Evolutionary conservation across 1,140 invertebrate genomes (phyloP), one percentile per base, ranked within the genome.

Genomic region (Anastrepha ludens): DNA sequence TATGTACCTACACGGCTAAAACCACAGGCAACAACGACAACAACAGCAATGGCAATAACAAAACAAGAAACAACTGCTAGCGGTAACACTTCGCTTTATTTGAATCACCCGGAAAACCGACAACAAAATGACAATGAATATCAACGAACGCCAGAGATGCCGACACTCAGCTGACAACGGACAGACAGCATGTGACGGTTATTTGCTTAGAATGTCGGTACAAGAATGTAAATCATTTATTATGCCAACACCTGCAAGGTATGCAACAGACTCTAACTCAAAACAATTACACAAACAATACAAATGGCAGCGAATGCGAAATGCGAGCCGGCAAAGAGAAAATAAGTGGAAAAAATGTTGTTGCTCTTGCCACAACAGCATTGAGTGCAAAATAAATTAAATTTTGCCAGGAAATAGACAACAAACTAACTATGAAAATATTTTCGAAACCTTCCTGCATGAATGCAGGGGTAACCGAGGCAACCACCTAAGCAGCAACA

Each of bases 171-270:
- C 47, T 58, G 47, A 55, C 74, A 81, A 55, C n/a, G 74, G 47
- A 55, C 74, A 55, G 44, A 81, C 74, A 81, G 47, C 20, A 50
- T 81, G 47, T 81, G 74, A 81, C 74, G 74, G 74, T 29, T 81
- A 81, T 81, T 81, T 81, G 74, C 74, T 81, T 81, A 81, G 74
- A 81, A 81, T 81, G 44, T 81, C 74, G 47, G 74, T 55, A 55
- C 47, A 81, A 81, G 47, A 81, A 81, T 81, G 74, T 81, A 81
- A 81, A 81, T 81, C 74, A 81, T 81, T 81, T 81, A 81, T 81
- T 81, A 81, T 81, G 74, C 41, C 44, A 55, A 81, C 74, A 81
- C 74, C 74, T 81, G 74, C 44, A 81, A 58, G 47, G 47, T 81
- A 81, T 55, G 74, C 44, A 81, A 81, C 74, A 55, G 3, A 81